Base-by-base conservation (phyloP, 2,113 vertebrate genomes). In the Hucho hucho region DNA sequence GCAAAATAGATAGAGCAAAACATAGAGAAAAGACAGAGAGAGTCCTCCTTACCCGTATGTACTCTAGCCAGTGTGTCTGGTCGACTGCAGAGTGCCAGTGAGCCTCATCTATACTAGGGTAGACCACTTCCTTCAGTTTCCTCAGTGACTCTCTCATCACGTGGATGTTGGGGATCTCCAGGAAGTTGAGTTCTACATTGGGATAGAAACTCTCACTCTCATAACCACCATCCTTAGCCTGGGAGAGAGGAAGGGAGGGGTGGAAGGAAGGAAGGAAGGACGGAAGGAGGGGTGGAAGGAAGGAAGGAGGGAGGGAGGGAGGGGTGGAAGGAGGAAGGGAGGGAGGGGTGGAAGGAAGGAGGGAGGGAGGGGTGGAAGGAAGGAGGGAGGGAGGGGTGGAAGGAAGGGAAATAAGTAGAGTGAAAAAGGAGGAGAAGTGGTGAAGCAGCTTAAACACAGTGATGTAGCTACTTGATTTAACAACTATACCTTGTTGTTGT, bases 101-200 rank as follows among this genome's bases (percentile, higher is more conserved):
- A 0, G 91, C 86, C 75, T 99, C 97, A 18, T 98, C 94, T 1
- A 99, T 97, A 1, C 94, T 92, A 0, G 98, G 98, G 84, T 98
- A 99, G 63, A 96, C 94, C 0, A 97, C 92, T 70, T 98, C 97
- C 82, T 98, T 98, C 56, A 99, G 87, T 76, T 99, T 99, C 13
- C 98, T 93, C 66, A 99, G 91, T 6, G 97, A 98, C 85, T 99
- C 98, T 58, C 98, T 91, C 94, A 99, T 99, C 13, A 99, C 98
- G 0, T 99, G 97, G n/a, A 99, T 98, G 76, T 99, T 99, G 22
- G 97, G 97, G 26, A 98, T 99, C 67, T 99, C 97, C 86, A 99
- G 83, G 75, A 99, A 99, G 67, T 94, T 91, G 9, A 98, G 90
- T 72, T 98, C 98, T 2, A 94, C 95, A 0, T 96, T 98, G 16